Evolutionary conservation across 2,113 vertebrate genomes (phyloP), one percentile per base, ranked within the genome.

Genomic region (Manacus vitellinus): DNA sequence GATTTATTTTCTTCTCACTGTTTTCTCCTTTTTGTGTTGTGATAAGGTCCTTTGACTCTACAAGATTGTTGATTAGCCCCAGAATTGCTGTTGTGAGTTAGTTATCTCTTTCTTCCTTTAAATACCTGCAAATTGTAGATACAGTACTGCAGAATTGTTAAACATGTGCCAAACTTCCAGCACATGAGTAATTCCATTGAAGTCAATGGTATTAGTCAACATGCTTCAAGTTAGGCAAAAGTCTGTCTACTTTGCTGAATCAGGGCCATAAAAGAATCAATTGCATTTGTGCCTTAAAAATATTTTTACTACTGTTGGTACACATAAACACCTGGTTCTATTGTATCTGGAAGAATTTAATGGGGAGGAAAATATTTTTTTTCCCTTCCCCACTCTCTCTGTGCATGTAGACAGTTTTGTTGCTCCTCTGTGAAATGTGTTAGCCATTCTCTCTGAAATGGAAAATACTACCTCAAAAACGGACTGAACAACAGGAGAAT

Each of bases 221-320:
- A 33, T 61, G 37, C 72, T 86, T 88, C 72, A 55, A 65, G 68
- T 90, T 63, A 75, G 43, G 51, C 63, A 74, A 88, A 78, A 81
- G 65, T 88, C 87, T 91, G 81, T 92, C 79, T 88, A 54, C 55
- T 33, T 92, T 92, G 72, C 68, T 96, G 79, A 92, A 94, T 86
- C 79, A 91, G 82, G 14, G 31, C 65, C 31, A 55, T 94, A 67
- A 95, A 94, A 87, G 59, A 94, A 49, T 39, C 67, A 83, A 86
- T 86, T 83, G 28, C 33, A 25, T 78, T 91, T 92, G 43, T 90
- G 28, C 52, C 54, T 92, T 87, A 78, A 95, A 95, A 88, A 78
- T 85, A 65, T 70, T 95, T 89, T 93, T 76, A 93, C 55, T 92
- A 68, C 63, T 84, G 20, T 77, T 93, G 59, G 51, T 96, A 74